These are phyloP conservation scores for Ophraella communa DNA, from an alignment of 2,888 invertebrate species.

Conservation along the genomic window DNA sequence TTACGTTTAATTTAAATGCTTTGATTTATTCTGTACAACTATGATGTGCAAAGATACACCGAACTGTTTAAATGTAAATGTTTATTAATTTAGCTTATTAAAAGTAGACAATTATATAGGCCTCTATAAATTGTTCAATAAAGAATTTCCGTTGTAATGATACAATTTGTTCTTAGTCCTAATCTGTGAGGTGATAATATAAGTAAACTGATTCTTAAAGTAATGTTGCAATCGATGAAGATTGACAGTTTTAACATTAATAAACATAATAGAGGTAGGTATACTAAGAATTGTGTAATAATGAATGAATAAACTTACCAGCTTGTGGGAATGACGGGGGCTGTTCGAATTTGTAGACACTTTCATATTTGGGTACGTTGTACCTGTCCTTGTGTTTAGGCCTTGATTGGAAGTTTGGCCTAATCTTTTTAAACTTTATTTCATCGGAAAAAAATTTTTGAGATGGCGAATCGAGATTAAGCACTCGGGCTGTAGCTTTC, in stretches of 20 bases:
- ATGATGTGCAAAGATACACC: no score
- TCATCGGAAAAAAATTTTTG: constrained; percentile 51
- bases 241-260: not conserved
- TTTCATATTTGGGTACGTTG: constrained; percentile 28
- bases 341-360: constrained; percentile 49
- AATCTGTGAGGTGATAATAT: no score
- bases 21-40: no score
- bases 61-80: no score
- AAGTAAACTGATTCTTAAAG: not conserved
- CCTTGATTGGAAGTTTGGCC: constrained; percentile 50
- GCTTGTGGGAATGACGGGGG: constrained; percentile 43
- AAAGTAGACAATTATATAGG: no score
- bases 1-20: no score
- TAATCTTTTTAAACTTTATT: constrained; percentile 45
- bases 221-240: no score
- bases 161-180: no score
- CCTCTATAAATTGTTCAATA: no score
- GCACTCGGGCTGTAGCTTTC: constrained; percentile 51
- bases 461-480: constrained; percentile 50
- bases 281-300: not conserved
- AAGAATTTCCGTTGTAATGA: no score
- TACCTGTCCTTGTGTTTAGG: constrained; percentile 26
- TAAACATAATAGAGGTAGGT: not conserved
- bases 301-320: constrained; percentile 18
- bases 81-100: no score